These are phyloP conservation scores for Erythrolamprus reginae DNA, from an alignment of 2,113 vertebrate genomes.

Conservation along the genomic window DNA sequence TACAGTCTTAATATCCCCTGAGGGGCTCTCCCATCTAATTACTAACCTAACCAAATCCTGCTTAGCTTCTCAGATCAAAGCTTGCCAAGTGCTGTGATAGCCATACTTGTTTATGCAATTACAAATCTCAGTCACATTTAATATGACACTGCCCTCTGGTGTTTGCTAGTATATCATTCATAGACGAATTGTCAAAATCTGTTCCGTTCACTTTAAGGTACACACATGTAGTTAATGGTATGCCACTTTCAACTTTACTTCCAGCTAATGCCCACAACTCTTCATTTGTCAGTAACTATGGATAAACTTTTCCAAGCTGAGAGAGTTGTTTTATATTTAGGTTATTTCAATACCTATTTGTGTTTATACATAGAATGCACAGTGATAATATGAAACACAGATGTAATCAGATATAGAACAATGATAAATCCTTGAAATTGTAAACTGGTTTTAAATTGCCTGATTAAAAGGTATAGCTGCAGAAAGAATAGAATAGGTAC, in stretches of 20 bases:
- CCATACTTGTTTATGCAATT: not conserved
- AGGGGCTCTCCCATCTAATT: not conserved
- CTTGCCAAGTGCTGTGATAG: not conserved
- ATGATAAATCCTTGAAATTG: not conserved
- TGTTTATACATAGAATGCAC: not conserved
- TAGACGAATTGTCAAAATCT: not conserved
- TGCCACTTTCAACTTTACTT: not conserved
- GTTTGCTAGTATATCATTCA: not conserved
- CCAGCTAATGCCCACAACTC: not conserved
- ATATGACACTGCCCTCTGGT: slow-evolving; percentile 28
- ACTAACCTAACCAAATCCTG: not conserved
- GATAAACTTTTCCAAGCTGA: not conserved
- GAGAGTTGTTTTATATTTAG: not conserved
- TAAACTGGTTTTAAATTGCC: not conserved
- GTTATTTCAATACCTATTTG: not conserved
- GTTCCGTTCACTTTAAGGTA: not conserved
- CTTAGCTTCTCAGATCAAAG: not conserved
- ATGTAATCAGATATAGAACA: not conserved
- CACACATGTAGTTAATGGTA: not conserved
- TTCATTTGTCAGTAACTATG: not conserved
- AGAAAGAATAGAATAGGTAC: not conserved
- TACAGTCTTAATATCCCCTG: not conserved
- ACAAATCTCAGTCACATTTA: not conserved
- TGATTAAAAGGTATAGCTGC: not conserved
- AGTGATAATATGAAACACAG: not conserved